Conservation (phyloP, 1,140 invertebrate genomes). For the Charaxes varanes region DNA sequence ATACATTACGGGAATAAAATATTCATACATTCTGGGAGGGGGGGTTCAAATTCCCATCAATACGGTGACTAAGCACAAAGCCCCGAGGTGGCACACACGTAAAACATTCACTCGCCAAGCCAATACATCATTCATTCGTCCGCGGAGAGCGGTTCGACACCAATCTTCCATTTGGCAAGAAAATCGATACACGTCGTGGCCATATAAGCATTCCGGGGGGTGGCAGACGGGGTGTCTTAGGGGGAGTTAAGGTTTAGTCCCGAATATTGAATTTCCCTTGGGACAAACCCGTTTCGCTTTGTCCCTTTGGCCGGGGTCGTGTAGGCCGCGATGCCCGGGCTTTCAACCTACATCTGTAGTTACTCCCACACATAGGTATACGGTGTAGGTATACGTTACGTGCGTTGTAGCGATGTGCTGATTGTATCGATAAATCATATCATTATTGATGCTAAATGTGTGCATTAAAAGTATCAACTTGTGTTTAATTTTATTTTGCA, state of each 20-base stretch:
- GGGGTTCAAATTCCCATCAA: constrained; percentile 48
- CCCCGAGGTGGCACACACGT: constrained; percentile 51
- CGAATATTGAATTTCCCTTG: constrained; percentile 74
- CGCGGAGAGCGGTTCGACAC: constrained; percentile 66
- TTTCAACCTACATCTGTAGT: constrained; percentile 38
- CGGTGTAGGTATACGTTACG: constrained; percentile 27
- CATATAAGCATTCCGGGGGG: constrained; percentile 72
- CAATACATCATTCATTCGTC: constrained; percentile 71
- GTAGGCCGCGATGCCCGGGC: constrained; percentile 65
- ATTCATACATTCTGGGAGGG: too few species aligned
- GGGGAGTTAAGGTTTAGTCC: constrained; percentile 73
- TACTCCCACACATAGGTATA: constrained; percentile 30
- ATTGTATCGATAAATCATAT: too few species aligned
- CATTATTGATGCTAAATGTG: too few species aligned
- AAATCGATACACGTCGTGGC: constrained; percentile 73
- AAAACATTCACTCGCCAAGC: constrained; percentile 65
- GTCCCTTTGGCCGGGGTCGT: constrained; percentile 67
- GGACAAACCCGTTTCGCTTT: constrained; percentile 73
- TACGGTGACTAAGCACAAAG: constrained; percentile 55
- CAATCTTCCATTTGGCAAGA: constrained; percentile 73
- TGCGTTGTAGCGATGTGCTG: constrained; percentile 47
- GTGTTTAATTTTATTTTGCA: too few species aligned
- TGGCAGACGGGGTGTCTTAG: constrained; percentile 66
- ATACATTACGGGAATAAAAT: constrained; percentile 62
- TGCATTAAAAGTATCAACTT: too few species aligned